Conservation (phyloP, 2,888 invertebrate species). For the Ganaspis brasiliensis region DNA sequence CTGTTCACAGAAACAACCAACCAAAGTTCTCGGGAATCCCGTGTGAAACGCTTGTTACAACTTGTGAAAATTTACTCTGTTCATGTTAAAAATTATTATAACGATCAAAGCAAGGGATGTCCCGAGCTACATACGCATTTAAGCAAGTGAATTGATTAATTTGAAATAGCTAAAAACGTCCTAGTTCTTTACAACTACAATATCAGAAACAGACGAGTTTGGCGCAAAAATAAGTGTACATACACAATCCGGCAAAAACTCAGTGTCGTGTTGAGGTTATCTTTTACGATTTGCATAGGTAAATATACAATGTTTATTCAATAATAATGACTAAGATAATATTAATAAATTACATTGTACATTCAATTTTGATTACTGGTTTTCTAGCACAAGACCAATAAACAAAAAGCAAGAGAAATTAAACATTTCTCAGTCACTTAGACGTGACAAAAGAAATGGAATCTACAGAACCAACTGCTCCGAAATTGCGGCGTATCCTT, state of each 20-base stretch:
- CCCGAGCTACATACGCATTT: background rate
- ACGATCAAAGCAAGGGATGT: conserved; percentile 18
- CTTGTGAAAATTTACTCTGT: background rate
- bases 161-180: background rate
- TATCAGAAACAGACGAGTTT: background rate
- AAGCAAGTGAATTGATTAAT: background rate
- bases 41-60: too few species aligned
- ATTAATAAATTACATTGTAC: too few species aligned
- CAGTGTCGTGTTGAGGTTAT: too few species aligned
- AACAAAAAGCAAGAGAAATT: background rate
- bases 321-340: too few species aligned
- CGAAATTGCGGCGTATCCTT: background rate
- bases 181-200: background rate
- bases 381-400: background rate
- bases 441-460: background rate
- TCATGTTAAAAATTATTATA: conserved; percentile 51
- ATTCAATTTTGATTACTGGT: too few species aligned
- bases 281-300: too few species aligned
- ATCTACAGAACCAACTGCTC: background rate
- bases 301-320: too few species aligned
- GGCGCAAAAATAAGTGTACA: background rate
- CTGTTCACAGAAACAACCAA: too few species aligned
- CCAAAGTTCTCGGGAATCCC: too few species aligned
- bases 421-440: background rate
- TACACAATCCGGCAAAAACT: too few species aligned